Percentiles rank a stretch among this genome's conserved stretches.
Conservation (phyloP, 2,888 invertebrate genomes). For the Leptopilina drosophilae region DNA sequence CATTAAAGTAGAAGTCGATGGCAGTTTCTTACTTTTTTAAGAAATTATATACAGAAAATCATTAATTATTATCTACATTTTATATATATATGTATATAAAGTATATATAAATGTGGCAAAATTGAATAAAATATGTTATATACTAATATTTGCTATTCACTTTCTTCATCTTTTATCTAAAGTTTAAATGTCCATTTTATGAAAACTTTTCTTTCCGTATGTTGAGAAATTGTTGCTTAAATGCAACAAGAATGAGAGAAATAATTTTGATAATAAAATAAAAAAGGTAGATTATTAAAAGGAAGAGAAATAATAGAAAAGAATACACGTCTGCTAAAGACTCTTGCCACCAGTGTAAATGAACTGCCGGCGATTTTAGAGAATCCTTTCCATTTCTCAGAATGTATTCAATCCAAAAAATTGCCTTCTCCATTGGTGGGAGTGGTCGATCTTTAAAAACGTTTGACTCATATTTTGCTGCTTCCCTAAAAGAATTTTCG, state of each 20-base stretch:
- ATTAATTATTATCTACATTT: conserved; percentile 12
- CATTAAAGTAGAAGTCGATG: background rate
- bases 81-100: background rate
- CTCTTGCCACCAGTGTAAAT: conserved; percentile 62
- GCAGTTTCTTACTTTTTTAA: conserved; percentile 31
- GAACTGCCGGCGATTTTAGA: conserved; percentile 57
- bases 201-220: background rate
- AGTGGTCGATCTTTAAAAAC: conserved; percentile 58
- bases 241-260: background rate
- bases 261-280: background rate
- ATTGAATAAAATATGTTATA: conserved; percentile 22
- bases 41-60: background rate
- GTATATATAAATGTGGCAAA: background rate
- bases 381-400: conserved; percentile 55
- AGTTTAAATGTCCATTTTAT: background rate
- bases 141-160: too few relatives aligned
- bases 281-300: background rate
- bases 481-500: conserved; percentile 33
- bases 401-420: conserved; percentile 63
- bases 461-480: conserved; percentile 42
- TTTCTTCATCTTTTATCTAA: too few relatives aligned
- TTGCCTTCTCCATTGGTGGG: conserved; percentile 58
- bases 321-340: conserved; percentile 58
- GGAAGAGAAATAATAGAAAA: conserved; percentile 9
- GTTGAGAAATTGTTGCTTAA: background rate